Evolutionary conservation across 2,797 vertebrate genomes (phyloP).

Genomic region (Sphenopsis melanotis): DNA sequence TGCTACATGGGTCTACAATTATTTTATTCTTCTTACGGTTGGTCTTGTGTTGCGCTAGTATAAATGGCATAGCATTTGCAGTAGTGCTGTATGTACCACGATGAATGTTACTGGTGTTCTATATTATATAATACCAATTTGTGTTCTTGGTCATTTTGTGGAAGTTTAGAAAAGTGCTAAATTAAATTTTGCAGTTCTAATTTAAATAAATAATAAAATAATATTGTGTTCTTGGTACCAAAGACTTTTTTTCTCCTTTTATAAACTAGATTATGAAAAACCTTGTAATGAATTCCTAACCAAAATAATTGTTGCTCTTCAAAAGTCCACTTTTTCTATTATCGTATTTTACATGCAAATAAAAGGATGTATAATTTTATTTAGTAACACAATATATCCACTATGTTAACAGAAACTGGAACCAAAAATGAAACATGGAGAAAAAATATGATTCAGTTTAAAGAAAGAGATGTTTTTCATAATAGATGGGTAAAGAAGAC

Average conservation of each 20-base stretch:
- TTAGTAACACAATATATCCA: background rate
- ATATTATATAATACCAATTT: accelerated
- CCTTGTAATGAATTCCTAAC: background rate
- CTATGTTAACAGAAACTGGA: background rate
- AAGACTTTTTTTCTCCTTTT: background rate
- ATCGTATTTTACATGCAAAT: accelerated
- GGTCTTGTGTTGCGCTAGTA: accelerated
- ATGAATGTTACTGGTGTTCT: background rate
- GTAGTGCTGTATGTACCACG: accelerated
- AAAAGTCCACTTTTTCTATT: background rate
- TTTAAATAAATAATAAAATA: background rate
- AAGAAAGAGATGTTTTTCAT: background rate
- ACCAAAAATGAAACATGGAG: background rate
- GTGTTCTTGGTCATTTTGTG: background rate
- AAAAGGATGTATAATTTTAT: background rate
- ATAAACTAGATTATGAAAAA: background rate
- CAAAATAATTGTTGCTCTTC: background rate
- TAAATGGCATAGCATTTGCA: background rate
- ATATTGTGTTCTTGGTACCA: background rate
- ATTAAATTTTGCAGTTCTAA: background rate
- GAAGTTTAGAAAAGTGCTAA: background rate
- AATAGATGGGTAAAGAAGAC: background rate
- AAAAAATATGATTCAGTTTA: background rate
- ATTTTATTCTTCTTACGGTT: background rate
- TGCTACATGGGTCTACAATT: background rate